Evolutionary conservation across 2,888 invertebrate species (phyloP).

Genomic region (Clepsis dumicolana): DNA sequence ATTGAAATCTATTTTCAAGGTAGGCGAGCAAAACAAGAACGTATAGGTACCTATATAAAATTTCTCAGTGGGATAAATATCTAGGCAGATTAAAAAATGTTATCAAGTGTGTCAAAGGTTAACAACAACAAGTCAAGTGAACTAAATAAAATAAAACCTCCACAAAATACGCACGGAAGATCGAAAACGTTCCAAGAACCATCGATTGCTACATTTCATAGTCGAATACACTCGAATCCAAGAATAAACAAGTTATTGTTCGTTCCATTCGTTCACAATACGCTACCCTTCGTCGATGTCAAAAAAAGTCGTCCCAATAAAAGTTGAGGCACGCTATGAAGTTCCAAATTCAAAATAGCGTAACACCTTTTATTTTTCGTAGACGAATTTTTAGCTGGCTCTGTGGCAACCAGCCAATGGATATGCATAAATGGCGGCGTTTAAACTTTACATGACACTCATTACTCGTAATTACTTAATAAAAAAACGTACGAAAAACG

Average conservation of each 20-base stretch:
- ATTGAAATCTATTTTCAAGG: no score
- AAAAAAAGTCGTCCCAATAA: slow-evolving; percentile 41
- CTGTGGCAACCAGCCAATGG: slow-evolving; percentile 75
- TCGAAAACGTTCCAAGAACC: slow-evolving; percentile 16
- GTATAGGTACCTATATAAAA: no score
- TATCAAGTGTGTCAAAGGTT: not conserved
- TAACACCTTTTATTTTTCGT: slow-evolving; percentile 73
- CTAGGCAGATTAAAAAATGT: not conserved
- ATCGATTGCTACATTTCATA: slow-evolving; percentile 34
- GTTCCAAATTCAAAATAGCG: slow-evolving; percentile 70
- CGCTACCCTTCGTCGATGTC: slow-evolving; percentile 37
- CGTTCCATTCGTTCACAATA: slow-evolving; percentile 27
- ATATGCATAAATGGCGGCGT: slow-evolving; percentile 29
- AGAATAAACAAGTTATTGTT: slow-evolving; percentile 40
- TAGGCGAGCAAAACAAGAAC: not conserved
- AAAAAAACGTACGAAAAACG: not conserved
- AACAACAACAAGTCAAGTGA: not conserved
- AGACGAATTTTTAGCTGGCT: slow-evolving; percentile 68
- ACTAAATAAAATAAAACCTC: not conserved
- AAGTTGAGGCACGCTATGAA: slow-evolving; percentile 60
- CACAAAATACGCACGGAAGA: slow-evolving; percentile 1
- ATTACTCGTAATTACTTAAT: not conserved
- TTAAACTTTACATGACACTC: not conserved
- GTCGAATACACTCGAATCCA: slow-evolving; percentile 31
- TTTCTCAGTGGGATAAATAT: not conserved